Base-by-base conservation (phyloP, 1,140 invertebrate species). In the Drosophila repleta region DNA sequence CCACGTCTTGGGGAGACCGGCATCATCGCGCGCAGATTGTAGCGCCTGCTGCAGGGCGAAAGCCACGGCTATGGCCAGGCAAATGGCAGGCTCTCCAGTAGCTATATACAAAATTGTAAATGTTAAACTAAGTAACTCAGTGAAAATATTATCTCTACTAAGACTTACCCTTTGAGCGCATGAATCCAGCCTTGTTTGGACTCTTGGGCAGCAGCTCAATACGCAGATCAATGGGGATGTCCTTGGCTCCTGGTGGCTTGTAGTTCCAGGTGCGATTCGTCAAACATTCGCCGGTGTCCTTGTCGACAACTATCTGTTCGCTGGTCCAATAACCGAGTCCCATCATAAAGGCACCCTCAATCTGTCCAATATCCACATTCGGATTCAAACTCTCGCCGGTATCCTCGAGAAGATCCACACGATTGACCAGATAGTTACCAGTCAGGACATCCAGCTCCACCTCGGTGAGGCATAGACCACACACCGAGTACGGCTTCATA, bases 171-270 rank as follows among this genome's bases (percentile, higher is more conserved):
- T 97, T 97, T 0, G 96, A 96, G 18, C 96, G 93, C n/a, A 96
- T 92, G 32, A 97, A 93, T 21, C 95, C 94, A 5, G 93, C 84
- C 8, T 93, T 93, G 92, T 97, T 97, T 39, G 94, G 93, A 10
- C 94, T 94, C 90, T 97, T 96, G 80, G 94, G 94, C 52, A 95
- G 92, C 45, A 98, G 93, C 35, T 94, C 94, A n/a, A 97, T 93
- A 46, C 96, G 93, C 75, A 97, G 95, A 92, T 97, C 96, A 2
- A 95, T 93, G 2, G 97, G 97, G 73, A 97, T 97, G 82, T 97
- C 96, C 89, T 96, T 95, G 0, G 94, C 94, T 35, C 96, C 94
- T 1, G 95, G 96, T 3, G 96, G 94, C 87, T 97, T 96, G 91
- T 97, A 98, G 70, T 94, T 95, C 94, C 96, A 96, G 21, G 96